Conservation (phyloP, 1,140 invertebrate genomes). For the Frieseomelitta varia region DNA sequence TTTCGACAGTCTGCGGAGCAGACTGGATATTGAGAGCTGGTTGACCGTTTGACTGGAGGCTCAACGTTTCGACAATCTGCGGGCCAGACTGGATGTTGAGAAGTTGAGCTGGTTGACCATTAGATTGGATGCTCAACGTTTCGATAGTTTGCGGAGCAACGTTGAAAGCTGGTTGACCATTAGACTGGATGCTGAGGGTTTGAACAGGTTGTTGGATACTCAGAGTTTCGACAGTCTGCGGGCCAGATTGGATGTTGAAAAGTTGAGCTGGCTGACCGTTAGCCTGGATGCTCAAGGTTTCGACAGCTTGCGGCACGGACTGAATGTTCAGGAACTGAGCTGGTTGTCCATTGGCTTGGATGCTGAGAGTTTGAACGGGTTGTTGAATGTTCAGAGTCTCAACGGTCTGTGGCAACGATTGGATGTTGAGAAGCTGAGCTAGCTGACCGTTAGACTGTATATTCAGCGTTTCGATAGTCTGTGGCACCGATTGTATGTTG, state of each 20-base stretch:
- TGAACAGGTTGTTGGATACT: background rate
- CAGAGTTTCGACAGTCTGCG: background rate
- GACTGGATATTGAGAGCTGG: background rate
- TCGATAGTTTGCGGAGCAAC: background rate
- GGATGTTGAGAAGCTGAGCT: background rate
- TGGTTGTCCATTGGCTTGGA: background rate
- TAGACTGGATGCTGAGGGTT: background rate
- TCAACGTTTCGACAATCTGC: background rate
- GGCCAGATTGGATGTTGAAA: too few species aligned
- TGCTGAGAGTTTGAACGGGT: background rate
- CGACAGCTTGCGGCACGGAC: background rate
- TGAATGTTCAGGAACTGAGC: background rate
- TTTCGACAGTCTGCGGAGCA: background rate
- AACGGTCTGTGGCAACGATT: background rate
- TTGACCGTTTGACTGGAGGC: background rate
- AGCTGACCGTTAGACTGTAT: background rate
- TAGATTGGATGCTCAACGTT: background rate
- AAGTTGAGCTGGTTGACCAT: background rate
- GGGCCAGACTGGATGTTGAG: background rate
- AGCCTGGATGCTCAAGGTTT: background rate
- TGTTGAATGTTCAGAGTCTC: background rate
- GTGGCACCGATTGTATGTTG: background rate
- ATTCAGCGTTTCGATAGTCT: background rate
- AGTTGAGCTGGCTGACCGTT: background rate
- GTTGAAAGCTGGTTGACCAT: too few species aligned